phyloP scores from a whole-genome alignment of 2,888 invertebrate genomes.

The Belgica antarctica region DNA sequence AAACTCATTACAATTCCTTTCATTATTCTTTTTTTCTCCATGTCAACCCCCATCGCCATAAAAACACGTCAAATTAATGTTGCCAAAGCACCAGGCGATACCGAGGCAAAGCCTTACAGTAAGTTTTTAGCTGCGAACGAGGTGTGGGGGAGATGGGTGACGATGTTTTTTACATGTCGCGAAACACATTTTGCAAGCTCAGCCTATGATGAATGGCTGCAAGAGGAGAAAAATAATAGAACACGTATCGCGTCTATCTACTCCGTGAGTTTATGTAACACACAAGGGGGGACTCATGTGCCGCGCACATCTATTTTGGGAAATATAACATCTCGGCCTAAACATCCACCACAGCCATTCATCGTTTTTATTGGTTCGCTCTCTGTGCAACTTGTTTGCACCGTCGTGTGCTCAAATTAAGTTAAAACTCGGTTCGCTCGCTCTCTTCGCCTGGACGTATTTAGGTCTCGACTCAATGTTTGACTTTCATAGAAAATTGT shows the following conservation, averaged over 20 bases:
- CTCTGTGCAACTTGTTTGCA: slow-evolving; percentile 25
- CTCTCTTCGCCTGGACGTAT: background rate
- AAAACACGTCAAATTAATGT: background rate
- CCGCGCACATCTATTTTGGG: slow-evolving; percentile 19
- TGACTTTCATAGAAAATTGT: background rate
- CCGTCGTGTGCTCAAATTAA: background rate
- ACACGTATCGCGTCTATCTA: slow-evolving; percentile 8
- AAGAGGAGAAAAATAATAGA: background rate
- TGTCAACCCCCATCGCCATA: background rate
- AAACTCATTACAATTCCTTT: background rate
- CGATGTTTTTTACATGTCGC: background rate
- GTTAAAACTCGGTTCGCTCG: background rate
- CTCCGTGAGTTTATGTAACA: background rate
- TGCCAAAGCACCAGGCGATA: background rate
- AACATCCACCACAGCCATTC: background rate
- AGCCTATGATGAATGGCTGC: slow-evolving; percentile 19
- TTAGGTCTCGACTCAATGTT: background rate
- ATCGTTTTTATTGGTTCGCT: no score
- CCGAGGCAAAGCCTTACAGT: no score
- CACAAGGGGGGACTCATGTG: background rate
- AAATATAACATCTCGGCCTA: background rate
- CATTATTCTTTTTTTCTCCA: no score
- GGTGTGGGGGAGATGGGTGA: background rate
- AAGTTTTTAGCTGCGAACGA: background rate
- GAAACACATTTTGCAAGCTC: background rate